Evolutionary conservation across 2,888 invertebrate species (phyloP).

Genomic region (Mythimna impura): DNA sequence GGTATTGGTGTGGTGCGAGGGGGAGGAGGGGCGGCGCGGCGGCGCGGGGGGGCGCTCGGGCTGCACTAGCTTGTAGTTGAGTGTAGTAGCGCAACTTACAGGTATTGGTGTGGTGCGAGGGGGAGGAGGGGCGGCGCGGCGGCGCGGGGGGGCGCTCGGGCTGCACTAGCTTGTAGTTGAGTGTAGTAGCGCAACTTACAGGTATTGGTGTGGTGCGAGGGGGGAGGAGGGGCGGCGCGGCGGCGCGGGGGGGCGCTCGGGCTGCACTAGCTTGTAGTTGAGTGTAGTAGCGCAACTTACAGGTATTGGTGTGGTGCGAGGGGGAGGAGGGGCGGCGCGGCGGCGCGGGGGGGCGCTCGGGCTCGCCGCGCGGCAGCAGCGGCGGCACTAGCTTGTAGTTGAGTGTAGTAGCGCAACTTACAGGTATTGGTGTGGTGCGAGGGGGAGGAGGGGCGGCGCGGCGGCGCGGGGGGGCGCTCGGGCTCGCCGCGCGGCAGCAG

Average conservation of each 20-base stretch:
- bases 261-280: constrained; percentile 76
- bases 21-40: constrained; percentile 68
- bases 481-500: constrained; percentile 75
- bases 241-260: constrained; percentile 75
- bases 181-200: not conserved
- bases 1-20: constrained; percentile 20
- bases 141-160: constrained; percentile 75
- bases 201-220: constrained; percentile 15
- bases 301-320: constrained; percentile 13
- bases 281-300: not conserved
- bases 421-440: constrained; percentile 12
- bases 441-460: constrained; percentile 65
- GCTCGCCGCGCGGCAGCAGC: constrained; percentile 74
- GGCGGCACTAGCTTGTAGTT: constrained; percentile 83
- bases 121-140: constrained; percentile 68
- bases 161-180: constrained; percentile 77
- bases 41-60: constrained; percentile 75
- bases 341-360: constrained; percentile 75
- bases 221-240: constrained; percentile 68
- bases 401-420: not conserved
- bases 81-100: not conserved
- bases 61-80: constrained; percentile 77
- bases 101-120: constrained; percentile 20
- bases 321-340: constrained; percentile 68
- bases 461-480: constrained; percentile 76